Evolutionary conservation across 2,797 vertebrate genomes (phyloP), one percentile per base, ranked within the genome.

Genomic region (Ptychobarbus kaznakovi): DNA sequence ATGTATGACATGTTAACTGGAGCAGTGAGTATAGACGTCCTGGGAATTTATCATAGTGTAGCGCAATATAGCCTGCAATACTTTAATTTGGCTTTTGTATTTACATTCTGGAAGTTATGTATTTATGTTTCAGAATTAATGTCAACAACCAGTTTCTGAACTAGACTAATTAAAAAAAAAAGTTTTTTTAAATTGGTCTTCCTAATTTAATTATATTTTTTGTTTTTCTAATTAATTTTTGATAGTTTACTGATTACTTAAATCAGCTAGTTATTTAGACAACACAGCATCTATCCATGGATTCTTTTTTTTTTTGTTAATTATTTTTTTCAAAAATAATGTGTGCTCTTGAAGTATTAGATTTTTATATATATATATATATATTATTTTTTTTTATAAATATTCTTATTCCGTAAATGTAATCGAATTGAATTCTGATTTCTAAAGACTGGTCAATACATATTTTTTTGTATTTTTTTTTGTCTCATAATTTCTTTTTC

Each of bases 1-100:
- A 99, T 99, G 98, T 99, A 99, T 91, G 98, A 99, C 96, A 99
- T 99, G 98, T 96, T 99, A 94, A 99, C 98, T 86, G 98, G 98
- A 95, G 98, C 98, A 95, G 98, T 99, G 95, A 96, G 98, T 98
- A 91, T 85, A 92, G 25, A 35, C 3, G 3, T 61, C 40, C 44
- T 68, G 22, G 13, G 18, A 44, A 35, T 46, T 42, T 32, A 20
- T 63, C 11, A 13, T 51, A 35, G 9, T 16, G 13, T 22, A 11
- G 2, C 4, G 49, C 40, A 38, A 5, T n/a, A n/a, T 66, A 35
- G 8, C 38, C 25, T 44, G 20, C 63, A 22, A n/a, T 63, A 51
- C 1, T 56, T 75, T 6, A 32, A 3, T 51, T 28, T 58, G 12
- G 28, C 32, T 35, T 53, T 75, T 1, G 0, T 3, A 7, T 61